Conservation (phyloP, 2,888 invertebrate genomes). For the Lutraria lutraria region DNA sequence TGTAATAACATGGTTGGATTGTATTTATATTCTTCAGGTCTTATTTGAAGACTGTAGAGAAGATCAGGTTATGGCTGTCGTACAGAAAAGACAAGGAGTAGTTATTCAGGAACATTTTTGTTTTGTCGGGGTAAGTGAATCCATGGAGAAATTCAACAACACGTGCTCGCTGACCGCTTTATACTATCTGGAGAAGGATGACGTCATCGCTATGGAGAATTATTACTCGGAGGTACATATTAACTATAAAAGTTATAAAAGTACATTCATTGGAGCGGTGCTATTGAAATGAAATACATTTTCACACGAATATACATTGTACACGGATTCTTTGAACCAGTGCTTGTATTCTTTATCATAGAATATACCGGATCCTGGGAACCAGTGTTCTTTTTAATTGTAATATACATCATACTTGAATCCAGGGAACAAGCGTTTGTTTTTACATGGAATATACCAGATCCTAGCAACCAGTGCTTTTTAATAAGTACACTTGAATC, state of each 20-base stretch:
- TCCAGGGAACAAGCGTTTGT: neutral
- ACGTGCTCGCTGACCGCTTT: constrained; percentile 24
- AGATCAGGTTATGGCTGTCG: neutral
- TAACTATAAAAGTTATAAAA: neutral
- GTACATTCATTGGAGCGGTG: constrained; percentile 32
- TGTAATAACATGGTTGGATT: no score
- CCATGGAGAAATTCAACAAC: neutral
- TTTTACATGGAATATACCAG: neutral
- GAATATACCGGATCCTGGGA: neutral
- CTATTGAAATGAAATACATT: neutral
- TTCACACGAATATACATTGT: neutral
- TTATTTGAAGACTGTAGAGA: constrained; percentile 32
- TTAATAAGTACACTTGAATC: neutral
- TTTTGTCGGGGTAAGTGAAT: neutral
- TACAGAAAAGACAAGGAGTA: constrained; percentile 3
- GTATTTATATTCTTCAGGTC: neutral
- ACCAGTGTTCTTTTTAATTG: neutral
- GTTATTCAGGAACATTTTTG: constrained; percentile 34
- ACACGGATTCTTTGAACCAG: neutral
- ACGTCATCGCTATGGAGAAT: constrained; percentile 20
- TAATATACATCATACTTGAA: neutral
- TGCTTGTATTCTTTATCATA: neutral
- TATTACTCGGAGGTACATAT: constrained; percentile 32
- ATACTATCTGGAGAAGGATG: constrained; percentile 24
- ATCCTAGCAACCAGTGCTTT: neutral